Conservation (phyloP, 2,797 vertebrate genomes). For the Oceanodroma leucorhoa region DNA sequence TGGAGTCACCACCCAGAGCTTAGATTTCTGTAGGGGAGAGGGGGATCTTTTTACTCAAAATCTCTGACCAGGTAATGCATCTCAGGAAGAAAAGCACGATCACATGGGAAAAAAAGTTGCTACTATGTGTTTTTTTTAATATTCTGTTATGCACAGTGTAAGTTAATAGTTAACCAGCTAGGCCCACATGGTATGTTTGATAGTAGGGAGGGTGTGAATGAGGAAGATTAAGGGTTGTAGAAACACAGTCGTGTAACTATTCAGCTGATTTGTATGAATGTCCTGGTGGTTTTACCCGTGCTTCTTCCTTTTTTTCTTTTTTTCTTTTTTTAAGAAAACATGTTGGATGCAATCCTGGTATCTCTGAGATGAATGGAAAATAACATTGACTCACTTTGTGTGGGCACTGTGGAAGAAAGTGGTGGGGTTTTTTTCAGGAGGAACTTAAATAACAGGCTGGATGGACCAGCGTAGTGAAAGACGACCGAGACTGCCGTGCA, state of each 20-base stretch:
- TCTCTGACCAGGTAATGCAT: neutral
- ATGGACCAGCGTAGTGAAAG: slow-evolving; percentile 41
- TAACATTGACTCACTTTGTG: slow-evolving; percentile 61
- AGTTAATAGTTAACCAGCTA: neutral
- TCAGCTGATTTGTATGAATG: slow-evolving; percentile 19
- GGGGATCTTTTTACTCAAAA: neutral
- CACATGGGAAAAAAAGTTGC: neutral
- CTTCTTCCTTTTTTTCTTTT: neutral
- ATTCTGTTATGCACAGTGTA: neutral
- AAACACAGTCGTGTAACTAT: neutral
- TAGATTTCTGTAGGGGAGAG: neutral
- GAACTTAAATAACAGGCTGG: slow-evolving; percentile 47
- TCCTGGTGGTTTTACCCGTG: neutral
- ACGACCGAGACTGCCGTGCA: neutral
- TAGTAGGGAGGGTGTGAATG: slow-evolving; percentile 6
- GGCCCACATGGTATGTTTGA: neutral
- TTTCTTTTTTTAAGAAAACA: neutral
- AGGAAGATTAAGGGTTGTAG: slow-evolving; percentile 32
- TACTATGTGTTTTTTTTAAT: neutral
- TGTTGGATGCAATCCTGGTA: slow-evolving; percentile 44
- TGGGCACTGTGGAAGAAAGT: slow-evolving; percentile 55
- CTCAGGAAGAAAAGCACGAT: neutral
- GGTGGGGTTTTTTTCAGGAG: slow-evolving; percentile 15
- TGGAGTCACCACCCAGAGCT: neutral
- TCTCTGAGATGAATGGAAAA: slow-evolving; percentile 52